These are phyloP conservation scores for Lamellibrachia luymesi DNA, from an alignment of 1,140 invertebrate genomes.

Conservation along the genomic window DNA sequence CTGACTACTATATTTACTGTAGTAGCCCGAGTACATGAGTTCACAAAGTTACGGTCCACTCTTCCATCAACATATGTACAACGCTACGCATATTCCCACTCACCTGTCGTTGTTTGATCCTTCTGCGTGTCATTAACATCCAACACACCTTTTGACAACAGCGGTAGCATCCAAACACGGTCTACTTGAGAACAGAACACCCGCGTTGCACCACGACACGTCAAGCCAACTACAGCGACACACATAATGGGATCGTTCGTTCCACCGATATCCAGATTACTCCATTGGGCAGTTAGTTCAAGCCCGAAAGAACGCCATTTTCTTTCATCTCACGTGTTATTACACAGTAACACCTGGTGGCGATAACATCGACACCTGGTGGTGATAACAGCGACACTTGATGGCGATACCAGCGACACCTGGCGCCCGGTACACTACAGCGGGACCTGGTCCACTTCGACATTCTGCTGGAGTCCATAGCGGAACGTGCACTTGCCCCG, in stretches of 20 bases:
- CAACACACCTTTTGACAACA: neutral
- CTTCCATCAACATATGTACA: neutral
- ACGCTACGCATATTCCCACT: neutral
- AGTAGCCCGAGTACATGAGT: neutral
- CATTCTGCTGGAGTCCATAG: conserved; percentile 39
- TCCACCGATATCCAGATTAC: neutral
- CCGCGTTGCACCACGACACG: neutral
- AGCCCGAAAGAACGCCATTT: neutral
- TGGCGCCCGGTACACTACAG: neutral
- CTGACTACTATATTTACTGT: neutral
- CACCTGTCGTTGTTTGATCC: neutral
- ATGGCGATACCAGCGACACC: neutral
- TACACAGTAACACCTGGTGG: neutral
- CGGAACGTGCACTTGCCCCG: conserved; percentile 37
- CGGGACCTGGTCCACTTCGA: conserved; percentile 35
- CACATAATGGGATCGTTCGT: neutral
- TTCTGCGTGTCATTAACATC: neutral
- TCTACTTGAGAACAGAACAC: neutral
- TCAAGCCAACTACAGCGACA: neutral
- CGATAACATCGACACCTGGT: neutral
- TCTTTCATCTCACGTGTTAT: neutral
- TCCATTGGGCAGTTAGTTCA: neutral
- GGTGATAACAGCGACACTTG: neutral
- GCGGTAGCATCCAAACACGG: neutral
- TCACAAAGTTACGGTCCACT: neutral